Conservation (phyloP, 92 coral and sea anemone genomes). For the Muricea muricata region DNA sequence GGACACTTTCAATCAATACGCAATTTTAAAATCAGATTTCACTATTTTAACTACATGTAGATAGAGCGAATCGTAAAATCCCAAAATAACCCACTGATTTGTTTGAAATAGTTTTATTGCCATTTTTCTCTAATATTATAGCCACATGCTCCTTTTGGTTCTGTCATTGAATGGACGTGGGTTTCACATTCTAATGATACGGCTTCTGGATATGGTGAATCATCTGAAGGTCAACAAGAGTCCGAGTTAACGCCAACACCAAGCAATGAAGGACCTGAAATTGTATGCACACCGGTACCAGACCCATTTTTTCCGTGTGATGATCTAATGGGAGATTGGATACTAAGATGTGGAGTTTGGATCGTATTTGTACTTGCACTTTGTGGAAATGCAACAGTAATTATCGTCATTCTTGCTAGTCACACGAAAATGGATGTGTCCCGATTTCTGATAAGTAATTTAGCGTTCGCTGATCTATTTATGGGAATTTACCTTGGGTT, state of each 20-base stretch:
- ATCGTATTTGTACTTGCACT: slow-evolving; percentile 90
- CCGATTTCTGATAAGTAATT: slow-evolving; percentile 82
- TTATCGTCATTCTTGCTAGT: slow-evolving; percentile 80
- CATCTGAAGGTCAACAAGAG: background rate
- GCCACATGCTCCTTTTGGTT: too few relatives aligned
- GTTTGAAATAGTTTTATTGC: too few relatives aligned
- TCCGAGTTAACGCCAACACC: background rate
- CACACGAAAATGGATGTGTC: slow-evolving; percentile 91
- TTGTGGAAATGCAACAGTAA: slow-evolving; percentile 87
- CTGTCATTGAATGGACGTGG: too few relatives aligned
- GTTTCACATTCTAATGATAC: too few relatives aligned
- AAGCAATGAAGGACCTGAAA: background rate
- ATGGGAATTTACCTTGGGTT: slow-evolving; percentile 97
- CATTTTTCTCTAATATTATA: too few relatives aligned
- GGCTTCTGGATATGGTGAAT: too few relatives aligned
- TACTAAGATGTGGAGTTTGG: slow-evolving; percentile 97
- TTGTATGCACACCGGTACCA: slow-evolving; percentile 86
- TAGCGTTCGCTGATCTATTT: slow-evolving; percentile 93
- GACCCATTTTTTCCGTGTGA: slow-evolving; percentile 97
- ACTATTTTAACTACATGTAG: too few relatives aligned
- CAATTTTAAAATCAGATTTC: too few relatives aligned
- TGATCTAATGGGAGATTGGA: slow-evolving; percentile 91
- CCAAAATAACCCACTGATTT: too few relatives aligned
- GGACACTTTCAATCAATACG: too few relatives aligned
- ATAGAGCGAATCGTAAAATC: too few relatives aligned